Conservation (phyloP, 37 sponge, comb jelly and placozoan species). For the Beroe forskalii region DNA sequence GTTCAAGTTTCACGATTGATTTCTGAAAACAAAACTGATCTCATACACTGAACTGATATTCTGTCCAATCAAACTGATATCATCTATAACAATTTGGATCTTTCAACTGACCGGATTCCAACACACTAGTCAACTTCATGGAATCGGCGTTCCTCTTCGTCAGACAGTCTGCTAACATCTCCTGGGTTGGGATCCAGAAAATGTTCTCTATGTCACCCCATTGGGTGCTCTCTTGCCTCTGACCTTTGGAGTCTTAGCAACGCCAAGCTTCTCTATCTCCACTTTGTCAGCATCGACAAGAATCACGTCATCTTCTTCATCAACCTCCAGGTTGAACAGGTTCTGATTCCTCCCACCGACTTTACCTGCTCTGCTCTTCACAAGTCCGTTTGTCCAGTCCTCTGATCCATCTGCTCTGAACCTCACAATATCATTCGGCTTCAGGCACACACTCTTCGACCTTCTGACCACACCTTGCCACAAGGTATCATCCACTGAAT, state of each 20-base stretch:
- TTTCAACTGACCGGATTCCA: not conserved
- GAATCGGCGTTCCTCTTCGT: not conserved
- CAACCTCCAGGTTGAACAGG: constrained; percentile 15
- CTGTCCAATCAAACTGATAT: too few relatives aligned
- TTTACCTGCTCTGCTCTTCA: not conserved
- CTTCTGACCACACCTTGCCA: too few relatives aligned
- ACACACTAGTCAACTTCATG: not conserved
- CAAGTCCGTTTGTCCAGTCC: not conserved
- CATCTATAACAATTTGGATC: too few relatives aligned
- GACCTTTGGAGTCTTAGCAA: too few relatives aligned
- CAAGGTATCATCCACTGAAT: too few relatives aligned
- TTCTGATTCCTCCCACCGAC: not conserved
- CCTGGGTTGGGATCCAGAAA: not conserved
- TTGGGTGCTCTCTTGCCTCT: not conserved
- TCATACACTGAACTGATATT: too few relatives aligned
- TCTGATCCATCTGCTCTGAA: not conserved
- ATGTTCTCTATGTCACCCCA: not conserved
- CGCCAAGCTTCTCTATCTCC: too few relatives aligned
- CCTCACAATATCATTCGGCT: not conserved
- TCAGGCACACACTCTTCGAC: too few relatives aligned
- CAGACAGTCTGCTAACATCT: constrained; percentile 21
- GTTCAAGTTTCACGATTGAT: too few relatives aligned
- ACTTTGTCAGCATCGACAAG: too few relatives aligned
- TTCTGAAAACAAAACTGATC: too few relatives aligned
- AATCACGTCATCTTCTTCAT: too few relatives aligned